These are phyloP conservation scores for Platynereis dumerilii DNA, from an alignment of 2,888 invertebrate species.

Conservation along the genomic window DNA sequence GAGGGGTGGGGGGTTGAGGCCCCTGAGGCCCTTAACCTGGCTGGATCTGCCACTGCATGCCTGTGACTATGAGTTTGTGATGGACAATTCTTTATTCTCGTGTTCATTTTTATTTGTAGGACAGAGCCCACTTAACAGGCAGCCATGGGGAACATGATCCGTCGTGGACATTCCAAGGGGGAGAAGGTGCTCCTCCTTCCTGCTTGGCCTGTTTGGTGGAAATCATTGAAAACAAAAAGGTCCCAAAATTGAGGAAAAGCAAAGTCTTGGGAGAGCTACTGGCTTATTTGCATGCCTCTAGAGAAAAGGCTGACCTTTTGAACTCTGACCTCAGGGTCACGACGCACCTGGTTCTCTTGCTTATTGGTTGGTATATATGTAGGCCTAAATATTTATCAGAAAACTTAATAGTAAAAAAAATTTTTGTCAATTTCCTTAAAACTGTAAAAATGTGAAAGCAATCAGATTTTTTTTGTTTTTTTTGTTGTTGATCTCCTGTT, in stretches of 20 bases:
- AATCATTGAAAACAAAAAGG: constrained; percentile 5
- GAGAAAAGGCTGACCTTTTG: not conserved
- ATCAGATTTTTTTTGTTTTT: too few relatives aligned
- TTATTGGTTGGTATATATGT: constrained; percentile 1
- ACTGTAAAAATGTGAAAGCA: too few relatives aligned
- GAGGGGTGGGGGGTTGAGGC: too few relatives aligned
- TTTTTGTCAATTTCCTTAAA: too few relatives aligned
- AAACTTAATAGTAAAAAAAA: too few relatives aligned
- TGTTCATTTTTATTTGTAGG: too few relatives aligned
- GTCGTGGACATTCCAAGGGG: constrained; percentile 3
- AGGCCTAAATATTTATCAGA: not conserved
- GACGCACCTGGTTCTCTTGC: constrained; percentile 1
- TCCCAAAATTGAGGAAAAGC: constrained; percentile 9
- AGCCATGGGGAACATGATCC: constrained; percentile 8
- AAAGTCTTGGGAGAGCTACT: constrained; percentile 11
- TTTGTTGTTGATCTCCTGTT: too few relatives aligned
- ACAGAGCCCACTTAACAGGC: not conserved
- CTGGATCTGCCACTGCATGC: too few relatives aligned
- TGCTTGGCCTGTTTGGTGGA: constrained; percentile 20
- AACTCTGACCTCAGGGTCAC: constrained; percentile 14
- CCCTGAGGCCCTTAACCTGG: too few relatives aligned
- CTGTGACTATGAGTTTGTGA: too few relatives aligned
- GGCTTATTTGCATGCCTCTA: not conserved
- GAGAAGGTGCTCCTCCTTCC: not conserved
- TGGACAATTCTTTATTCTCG: too few relatives aligned